Percentiles rank a stretch among this genome's conserved stretches.
Conservation (phyloP, 2,113 vertebrate genomes). For the Trachemys scripta region DNA sequence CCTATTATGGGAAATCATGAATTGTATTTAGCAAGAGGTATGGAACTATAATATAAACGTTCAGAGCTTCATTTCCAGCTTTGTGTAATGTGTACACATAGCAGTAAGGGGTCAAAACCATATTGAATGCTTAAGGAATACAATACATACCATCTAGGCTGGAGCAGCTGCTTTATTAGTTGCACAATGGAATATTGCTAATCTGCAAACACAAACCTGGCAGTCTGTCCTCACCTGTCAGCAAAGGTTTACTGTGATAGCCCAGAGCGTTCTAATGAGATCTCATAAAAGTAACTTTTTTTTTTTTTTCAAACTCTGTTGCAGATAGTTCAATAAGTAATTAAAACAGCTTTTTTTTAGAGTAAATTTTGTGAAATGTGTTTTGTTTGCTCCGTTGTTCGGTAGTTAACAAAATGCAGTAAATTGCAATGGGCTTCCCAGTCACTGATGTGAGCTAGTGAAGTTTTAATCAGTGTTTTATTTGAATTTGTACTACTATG, state of each 20-base stretch:
- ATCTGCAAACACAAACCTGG: not conserved
- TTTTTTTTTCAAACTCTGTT: not conserved
- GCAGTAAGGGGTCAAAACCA: conserved; percentile 8
- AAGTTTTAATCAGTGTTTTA: not conserved
- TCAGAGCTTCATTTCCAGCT: conserved; percentile 49
- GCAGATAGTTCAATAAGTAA: not conserved
- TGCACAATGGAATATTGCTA: not conserved
- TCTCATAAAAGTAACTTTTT: not conserved
- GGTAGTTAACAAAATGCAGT: not conserved
- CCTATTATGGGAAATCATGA: conserved; percentile 67
- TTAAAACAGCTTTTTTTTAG: not conserved
- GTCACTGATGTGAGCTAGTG: not conserved
- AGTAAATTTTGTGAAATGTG: not conserved
- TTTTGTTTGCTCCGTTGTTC: not conserved
- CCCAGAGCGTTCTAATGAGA: not conserved
- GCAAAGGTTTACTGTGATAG: not conserved
- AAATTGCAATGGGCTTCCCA: not conserved
- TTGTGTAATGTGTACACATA: not conserved
- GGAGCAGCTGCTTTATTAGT: conserved; percentile 9
- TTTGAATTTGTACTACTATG: not conserved
- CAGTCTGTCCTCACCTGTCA: not conserved
- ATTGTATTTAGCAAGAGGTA: conserved; percentile 54
- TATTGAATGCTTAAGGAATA: not conserved
- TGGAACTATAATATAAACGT: conserved; percentile 51
- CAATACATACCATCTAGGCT: not conserved